A percentile compares a stretch with the other conserved stretches of the same genome.
These are phyloP conservation scores for Cephus pulcher DNA, from an alignment of 2,888 invertebrate genomes.

Conservation along the genomic window DNA sequence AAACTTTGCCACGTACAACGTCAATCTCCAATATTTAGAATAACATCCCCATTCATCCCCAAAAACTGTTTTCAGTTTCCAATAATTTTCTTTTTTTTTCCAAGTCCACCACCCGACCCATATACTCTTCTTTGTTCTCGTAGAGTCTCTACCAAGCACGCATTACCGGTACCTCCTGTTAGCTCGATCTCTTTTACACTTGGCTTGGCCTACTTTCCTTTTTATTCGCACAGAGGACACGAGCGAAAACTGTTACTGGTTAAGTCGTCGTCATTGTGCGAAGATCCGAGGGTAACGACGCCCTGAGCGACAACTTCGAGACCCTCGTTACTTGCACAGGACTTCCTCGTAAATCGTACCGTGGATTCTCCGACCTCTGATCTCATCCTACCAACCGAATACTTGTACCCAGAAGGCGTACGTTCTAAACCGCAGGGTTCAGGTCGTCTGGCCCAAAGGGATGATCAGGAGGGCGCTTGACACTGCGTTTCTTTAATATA, in stretches of 20 bases:
- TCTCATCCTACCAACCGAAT: background rate
- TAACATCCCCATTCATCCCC: background rate
- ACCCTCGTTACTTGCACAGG: background rate
- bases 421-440: background rate
- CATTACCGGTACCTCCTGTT: background rate
- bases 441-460: background rate
- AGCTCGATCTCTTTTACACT: background rate
- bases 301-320: background rate
- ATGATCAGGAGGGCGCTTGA: background rate
- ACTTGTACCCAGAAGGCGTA: background rate
- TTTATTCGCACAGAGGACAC: background rate
- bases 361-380: background rate
- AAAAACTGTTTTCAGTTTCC: background rate
- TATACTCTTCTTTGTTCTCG: background rate
- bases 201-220: background rate
- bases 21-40: background rate
- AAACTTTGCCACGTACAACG: slow-evolving; percentile 10
- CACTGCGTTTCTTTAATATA: background rate
- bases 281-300: background rate
- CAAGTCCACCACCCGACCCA: background rate
- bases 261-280: background rate
- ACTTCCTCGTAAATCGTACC: background rate
- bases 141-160: background rate
- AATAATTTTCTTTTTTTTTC: background rate
- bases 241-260: background rate